Evolutionary conservation across 2,113 vertebrate species (phyloP), one percentile per base, ranked within the genome.

Genomic region (Fregata magnificens): DNA sequence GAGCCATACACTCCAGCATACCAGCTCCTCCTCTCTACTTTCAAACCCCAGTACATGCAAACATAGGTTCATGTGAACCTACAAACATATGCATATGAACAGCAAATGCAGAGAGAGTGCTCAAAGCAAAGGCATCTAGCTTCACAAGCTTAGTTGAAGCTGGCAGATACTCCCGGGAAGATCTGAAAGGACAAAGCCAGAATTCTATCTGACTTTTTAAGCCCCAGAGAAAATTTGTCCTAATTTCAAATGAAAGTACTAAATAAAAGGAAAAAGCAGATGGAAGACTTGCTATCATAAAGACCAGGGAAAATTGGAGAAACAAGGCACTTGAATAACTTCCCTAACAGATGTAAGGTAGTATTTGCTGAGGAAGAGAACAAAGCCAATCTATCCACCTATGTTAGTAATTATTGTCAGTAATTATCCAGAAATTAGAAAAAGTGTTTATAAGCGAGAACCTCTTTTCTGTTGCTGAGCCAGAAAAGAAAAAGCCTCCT

Each of bases 1-100:
- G 25, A 84, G 55, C 72, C 44, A 34, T 2, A 28, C 5, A 3
- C 12, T n/a, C 40, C 0, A 0, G 49, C 32, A 59, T 4, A 36
- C 56, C 0, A 0, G 47, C 36, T 77, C 67, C 44, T 56, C 45
- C 56, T 83, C 34, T 81, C 42, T 42, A 2, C 16, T 86, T 86
- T 70, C 29, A 61, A 77, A 77, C 6, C 45, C 29, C 1, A 1
- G 3, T 5, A 38, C 36, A 45, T 6, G 16, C 34, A 72, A 72
- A 76, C 9, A 3, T 8, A 34, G 1, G 5, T 20, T 26, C 34
- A 9, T 0, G 24, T 32, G 28, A 52, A 76, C 25, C 52, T 55
- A 49, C 66, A 72, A 28, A 76, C 31, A 63, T 2, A 9, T 3
- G 26, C 73, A 89, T 1, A 0, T 13, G 13, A 88, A 84, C 32